Conservation (phyloP, 2,113 vertebrate species). For the Poecile atricapillus region DNA sequence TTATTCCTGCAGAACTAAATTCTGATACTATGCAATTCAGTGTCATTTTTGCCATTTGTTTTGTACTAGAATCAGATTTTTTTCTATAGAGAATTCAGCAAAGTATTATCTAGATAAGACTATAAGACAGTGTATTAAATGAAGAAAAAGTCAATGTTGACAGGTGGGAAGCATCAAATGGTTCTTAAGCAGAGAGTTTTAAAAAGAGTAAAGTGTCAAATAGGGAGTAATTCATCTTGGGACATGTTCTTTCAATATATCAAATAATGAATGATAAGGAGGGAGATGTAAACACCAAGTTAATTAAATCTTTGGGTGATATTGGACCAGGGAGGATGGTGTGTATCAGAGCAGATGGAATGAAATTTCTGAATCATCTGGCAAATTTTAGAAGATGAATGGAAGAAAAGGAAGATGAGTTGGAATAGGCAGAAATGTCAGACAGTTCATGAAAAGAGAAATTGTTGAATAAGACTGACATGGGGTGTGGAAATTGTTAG, state of each 20-base stretch:
- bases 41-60: neutral
- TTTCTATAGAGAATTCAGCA: neutral
- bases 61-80: neutral
- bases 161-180: neutral
- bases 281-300: neutral
- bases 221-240: neutral
- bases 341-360: neutral
- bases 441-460: neutral
- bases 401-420: neutral
- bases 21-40: neutral
- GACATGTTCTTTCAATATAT: neutral
- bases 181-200: neutral
- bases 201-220: neutral
- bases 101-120: neutral
- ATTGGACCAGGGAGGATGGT: neutral
- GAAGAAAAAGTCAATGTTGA: neutral
- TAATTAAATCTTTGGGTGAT: constrained; percentile 11
- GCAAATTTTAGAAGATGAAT: neutral
- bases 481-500: neutral
- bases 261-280: neutral
- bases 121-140: neutral
- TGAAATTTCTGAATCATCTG: constrained; percentile 2
- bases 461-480: neutral
- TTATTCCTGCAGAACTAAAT: neutral
- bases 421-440: neutral